Evolutionary conservation across 2,888 invertebrate genomes (phyloP).

Genomic region (Ischnus inquisitorius): DNA sequence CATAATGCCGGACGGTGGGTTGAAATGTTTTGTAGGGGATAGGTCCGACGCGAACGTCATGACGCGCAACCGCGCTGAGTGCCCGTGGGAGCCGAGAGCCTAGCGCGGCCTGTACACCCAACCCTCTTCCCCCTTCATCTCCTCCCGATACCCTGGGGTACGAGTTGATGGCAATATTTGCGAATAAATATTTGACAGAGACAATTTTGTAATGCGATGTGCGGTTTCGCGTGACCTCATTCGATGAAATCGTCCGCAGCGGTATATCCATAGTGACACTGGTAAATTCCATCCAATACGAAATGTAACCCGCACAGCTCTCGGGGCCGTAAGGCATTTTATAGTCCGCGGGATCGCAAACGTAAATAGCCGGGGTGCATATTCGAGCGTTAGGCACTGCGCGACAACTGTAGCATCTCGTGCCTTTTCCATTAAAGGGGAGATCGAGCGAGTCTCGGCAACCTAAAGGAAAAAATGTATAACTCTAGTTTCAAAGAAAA

Average conservation of each 20-base stretch:
- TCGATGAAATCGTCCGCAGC: slow-evolving; percentile 22
- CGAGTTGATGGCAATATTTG: slow-evolving; percentile 71
- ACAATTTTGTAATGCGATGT: slow-evolving; percentile 78
- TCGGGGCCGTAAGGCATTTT: slow-evolving; percentile 59
- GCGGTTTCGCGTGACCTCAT: slow-evolving; percentile 74
- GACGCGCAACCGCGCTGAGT: slow-evolving; percentile 43
- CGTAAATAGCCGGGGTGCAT: slow-evolving; percentile 61
- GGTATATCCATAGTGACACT: slow-evolving; percentile 7
- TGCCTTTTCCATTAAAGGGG: not conserved
- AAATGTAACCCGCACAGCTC: slow-evolving; percentile 37
- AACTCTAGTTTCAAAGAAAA: no score
- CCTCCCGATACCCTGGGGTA: slow-evolving; percentile 16
- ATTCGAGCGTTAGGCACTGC: slow-evolving; percentile 4
- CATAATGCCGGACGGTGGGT: slow-evolving; percentile 22
- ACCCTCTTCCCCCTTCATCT: no score
- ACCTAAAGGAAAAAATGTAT: no score
- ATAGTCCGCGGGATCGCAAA: slow-evolving; percentile 58
- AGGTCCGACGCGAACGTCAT: slow-evolving; percentile 41
- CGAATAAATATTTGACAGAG: slow-evolving; percentile 81
- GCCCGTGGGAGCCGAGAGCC: slow-evolving; percentile 58
- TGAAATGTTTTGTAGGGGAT: slow-evolving; percentile 38
- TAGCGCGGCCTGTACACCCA: slow-evolving; percentile 11
- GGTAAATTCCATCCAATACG: slow-evolving; percentile 21
- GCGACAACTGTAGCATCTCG: not conserved
- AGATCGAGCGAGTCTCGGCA: no score